Base-by-base conservation (phyloP, 1,140 invertebrate genomes). In the Anastrepha obliqua region DNA sequence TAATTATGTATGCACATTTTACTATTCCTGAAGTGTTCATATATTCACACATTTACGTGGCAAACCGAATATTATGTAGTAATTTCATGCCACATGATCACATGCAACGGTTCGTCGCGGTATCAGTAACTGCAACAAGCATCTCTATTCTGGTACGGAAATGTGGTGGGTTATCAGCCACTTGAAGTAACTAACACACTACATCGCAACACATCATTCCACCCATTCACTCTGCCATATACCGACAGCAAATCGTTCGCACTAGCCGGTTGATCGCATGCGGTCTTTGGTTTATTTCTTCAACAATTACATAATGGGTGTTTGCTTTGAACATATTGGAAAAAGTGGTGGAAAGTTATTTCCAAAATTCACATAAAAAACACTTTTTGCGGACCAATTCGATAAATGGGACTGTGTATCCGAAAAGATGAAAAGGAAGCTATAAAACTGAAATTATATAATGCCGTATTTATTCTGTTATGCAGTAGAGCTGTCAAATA, bases 71-170 rank as follows among this genome's bases (percentile, higher is more conserved):
- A 11, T 11, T 55, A 29, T 29, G n/a, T 17, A 62, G 17, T 17
- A 74, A 42, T 55, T 51, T 58, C 17, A 47, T 55, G 20, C 47
- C 74, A 81, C 44, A 81, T 81, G n/a, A 81, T n/a, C 74, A 81
- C 74, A 81, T 81, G 47, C n/a, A 81, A n/a, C 74, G 74, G 74
- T 81, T 81, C 9, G 1, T 1, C 29, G 47, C 11, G 74, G 74
- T 81, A 81, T 81, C 47, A n/a, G 74, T 81, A 20, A 81, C 44
- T 81, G n/a, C 47, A n/a, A 67, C 64, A 20, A 67, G 2, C n/a
- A 29, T 7, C 7, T 5, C 11, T 20, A 81, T 29, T 11, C 47
- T 51, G 17, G 7, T 55, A 55, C 74, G 11, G 7, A 51, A 81
- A n/a, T 81, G 74, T 8, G 74, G 47, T 81, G 2, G 74, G n/a